Evolutionary conservation across 2,888 invertebrate genomes (phyloP), one percentile per base, ranked within the genome.

Genomic region (Tridacna gigas): DNA sequence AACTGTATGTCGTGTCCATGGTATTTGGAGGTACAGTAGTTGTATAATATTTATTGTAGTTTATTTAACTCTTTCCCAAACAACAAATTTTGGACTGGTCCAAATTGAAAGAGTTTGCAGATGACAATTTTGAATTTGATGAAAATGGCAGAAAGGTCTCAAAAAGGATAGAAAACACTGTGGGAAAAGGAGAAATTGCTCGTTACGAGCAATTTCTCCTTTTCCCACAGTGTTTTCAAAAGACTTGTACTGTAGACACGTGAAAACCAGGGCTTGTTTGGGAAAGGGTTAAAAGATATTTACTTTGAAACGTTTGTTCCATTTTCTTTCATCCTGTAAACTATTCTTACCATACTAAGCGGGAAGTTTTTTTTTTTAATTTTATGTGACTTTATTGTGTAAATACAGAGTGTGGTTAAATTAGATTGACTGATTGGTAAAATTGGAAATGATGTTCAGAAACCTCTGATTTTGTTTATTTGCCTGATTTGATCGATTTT

Each of bases 291-390:
- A 67, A 47, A 77, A 81, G 60, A 67, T 69, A 63, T 45, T 63
- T 63, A 63, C 61, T 22, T 48, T 60, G 60, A 48, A 71, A 26
- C 20, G 79, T 84, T 81, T 82, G 84, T 79, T 82, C 84, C 81
- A 84, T 84, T 69, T 75, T n/a, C n/a, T 7, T 71, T 80, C 80
- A 86, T 86, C 69, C 66, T 85, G 87, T 87, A 87, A 83, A 85
- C 81, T 87, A 85, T 87, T 87, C 83, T 80, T 79, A 78, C 87
- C 87, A 79, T 81, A 83, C 65, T 83, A 85, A 74, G 80, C 87
- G 87, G 87, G 87, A 80, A 87, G 87, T 87, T 86, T 80, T 76
- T 80, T 87, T 86, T 80, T 76, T 37, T 37, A 79, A 81, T 83
- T 87, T 87, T 80, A 80, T 82, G 82, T 84, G 86, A 82, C 65